A percentile compares a stretch with the other conserved stretches of the same genome.
Evolutionary conservation across 1,140 invertebrate genomes (phyloP).

Genomic region (Drosophila tani): DNA sequence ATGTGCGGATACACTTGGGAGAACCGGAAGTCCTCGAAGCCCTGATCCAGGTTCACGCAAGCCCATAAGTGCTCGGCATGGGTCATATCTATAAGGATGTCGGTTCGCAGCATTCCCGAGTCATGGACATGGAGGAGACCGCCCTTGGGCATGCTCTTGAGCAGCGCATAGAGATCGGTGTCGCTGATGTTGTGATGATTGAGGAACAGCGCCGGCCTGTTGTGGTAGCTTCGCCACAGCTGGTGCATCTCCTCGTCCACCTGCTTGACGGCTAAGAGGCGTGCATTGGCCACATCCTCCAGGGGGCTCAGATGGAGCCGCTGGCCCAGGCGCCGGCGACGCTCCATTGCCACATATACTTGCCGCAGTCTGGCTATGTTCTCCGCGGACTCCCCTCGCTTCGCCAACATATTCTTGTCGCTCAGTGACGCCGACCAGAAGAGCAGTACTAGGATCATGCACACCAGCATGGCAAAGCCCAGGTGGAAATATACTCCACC

Average conservation of each 20-base stretch:
- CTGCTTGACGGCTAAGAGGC: constrained; percentile 37
- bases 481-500: constrained; percentile 6
- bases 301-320: constrained; percentile 24
- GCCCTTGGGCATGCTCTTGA: constrained; percentile 90
- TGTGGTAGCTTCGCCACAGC: constrained; percentile 51
- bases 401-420: neutral
- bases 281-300: constrained; percentile 51
- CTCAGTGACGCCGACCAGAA: constrained; percentile 29
- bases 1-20: constrained; percentile 48
- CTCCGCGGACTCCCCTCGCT: neutral
- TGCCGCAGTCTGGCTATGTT: constrained; percentile 23
- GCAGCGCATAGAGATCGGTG: constrained; percentile 89
- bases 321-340: constrained; percentile 38
- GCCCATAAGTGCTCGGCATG: constrained; percentile 49
- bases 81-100: constrained; percentile 85
- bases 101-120: constrained; percentile 87
- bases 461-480: constrained; percentile 9
- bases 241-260: constrained; percentile 35
- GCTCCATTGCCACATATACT: constrained; percentile 24
- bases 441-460: constrained; percentile 36
- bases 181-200: constrained; percentile 87
- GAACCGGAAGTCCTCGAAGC: constrained; percentile 85
- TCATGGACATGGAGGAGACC: constrained; percentile 91
- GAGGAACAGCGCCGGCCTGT: constrained; percentile 87
- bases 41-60: constrained; percentile 46